Base-by-base conservation (phyloP, 2,113 vertebrate genomes). In the Struthidea cinerea region DNA sequence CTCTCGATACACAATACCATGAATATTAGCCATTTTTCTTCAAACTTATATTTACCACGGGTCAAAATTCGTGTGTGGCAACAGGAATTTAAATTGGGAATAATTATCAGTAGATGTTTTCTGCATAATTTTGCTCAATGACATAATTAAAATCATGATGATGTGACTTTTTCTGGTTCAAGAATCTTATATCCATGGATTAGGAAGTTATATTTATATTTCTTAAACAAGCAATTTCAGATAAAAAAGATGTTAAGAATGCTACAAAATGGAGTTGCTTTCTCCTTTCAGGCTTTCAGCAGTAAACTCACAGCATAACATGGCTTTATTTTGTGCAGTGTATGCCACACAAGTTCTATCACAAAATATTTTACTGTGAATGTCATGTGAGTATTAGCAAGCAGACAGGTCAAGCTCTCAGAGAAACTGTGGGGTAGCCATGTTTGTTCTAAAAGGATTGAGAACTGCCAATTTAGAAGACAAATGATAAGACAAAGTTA, bases 301-400 rank as follows among this genome's bases (percentile, higher is more conserved):
- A 56, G 22, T 23, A 94, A 82, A 65, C 39, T 73, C 27, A 24
- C 21, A 91, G 16, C 21, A 87, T 7, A 87, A 19, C 15, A 35
- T 39, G 53, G 9, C 18, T 90, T 88, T 60, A 49, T 74, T 94
- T 68, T 69, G 33, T 50, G 41, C 33, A 52, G 11, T 70, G 82
- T 69, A 49, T 87, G 37, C 47, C 73, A 74, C 46, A 60, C 30
- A 69, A 68, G 30, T 41, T 93, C 33, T 33, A 61, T 79, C 59
- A 68, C 33, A 88, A 96, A 80, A 77, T 75, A 68, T 78, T 94
- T 95, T 60, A 75, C 42, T 78, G 37, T 20, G 24, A 56, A 8
- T 56, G n/a, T 64, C 33, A 47, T 75, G 87, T 91, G 69, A 93
- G 79, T 71, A 89, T 53, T 89, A 94, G 35, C 65, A 64, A 96